These are phyloP conservation scores for Tadarida brasiliensis DNA, from an alignment of 2,797 vertebrate species.

Conservation along the genomic window DNA sequence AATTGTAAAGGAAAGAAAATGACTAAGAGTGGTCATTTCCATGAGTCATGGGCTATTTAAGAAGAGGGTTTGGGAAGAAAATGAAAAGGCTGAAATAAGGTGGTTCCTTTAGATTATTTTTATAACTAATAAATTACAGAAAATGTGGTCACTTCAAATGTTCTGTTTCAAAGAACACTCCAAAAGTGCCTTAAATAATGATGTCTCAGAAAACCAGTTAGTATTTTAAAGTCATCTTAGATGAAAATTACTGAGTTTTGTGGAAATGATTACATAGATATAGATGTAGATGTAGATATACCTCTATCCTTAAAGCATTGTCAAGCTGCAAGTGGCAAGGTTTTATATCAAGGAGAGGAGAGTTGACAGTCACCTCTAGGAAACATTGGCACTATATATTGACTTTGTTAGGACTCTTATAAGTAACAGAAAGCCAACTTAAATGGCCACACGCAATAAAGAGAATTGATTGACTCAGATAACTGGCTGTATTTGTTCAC, in stretches of 20 bases:
- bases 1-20: constrained; percentile 65
- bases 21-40: constrained; percentile 53
- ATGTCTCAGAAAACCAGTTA: neutral
- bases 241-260: neutral
- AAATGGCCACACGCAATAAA: neutral
- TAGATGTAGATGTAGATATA: neutral
- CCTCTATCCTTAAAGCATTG: neutral
- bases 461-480: neutral
- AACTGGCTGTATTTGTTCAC: neutral
- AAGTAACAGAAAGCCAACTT: constrained; percentile 43
- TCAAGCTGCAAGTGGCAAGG: neutral
- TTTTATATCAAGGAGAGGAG: neutral
- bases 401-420: constrained; percentile 29
- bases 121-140: constrained; percentile 57
- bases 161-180: constrained; percentile 26
- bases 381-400: neutral
- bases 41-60: constrained; percentile 52
- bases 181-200: constrained; percentile 6
- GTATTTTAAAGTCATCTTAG: constrained; percentile 3
- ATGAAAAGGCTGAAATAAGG: constrained; percentile 60
- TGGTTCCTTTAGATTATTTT: constrained; percentile 59
- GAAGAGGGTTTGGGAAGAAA: constrained; percentile 49
- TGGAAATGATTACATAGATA: neutral
- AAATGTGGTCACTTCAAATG: constrained; percentile 57
- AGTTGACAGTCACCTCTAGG: neutral